These are phyloP conservation scores for Plagodis dolabraria DNA, from an alignment of 2,888 invertebrate species.

Conservation along the genomic window DNA sequence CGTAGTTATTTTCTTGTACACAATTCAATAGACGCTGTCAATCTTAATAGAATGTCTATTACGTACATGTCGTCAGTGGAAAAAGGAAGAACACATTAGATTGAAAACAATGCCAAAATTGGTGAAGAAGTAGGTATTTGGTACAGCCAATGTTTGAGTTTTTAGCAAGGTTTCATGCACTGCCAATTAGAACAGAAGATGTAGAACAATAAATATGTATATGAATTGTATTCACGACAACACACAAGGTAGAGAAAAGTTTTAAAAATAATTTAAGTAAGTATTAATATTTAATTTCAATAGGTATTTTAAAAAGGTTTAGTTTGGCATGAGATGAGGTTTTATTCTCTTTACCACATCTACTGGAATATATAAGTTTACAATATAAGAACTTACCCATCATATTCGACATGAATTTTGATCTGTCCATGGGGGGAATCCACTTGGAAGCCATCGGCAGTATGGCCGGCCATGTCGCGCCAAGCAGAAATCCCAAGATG, in stretches of 20 bases:
- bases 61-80: conserved; percentile 13
- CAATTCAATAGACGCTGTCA: conserved; percentile 23
- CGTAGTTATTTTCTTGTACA: conserved; percentile 19
- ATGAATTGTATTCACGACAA: too few relatives aligned
- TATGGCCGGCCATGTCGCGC: conserved; percentile 97
- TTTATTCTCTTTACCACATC: too few relatives aligned
- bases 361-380: background rate
- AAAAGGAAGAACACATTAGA: conserved; percentile 22
- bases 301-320: too few relatives aligned
- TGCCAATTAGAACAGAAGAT: too few relatives aligned
- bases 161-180: too few relatives aligned
- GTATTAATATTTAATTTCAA: too few relatives aligned
- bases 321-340: too few relatives aligned
- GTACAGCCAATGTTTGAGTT: background rate
- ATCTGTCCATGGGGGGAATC: conserved; percentile 97
- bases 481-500: conserved; percentile 91
- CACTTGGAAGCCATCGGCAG: conserved; percentile 96
- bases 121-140: background rate
- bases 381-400: conserved; percentile 86
- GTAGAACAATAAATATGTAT: too few relatives aligned
- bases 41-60: conserved; percentile 20
- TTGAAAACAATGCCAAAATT: conserved; percentile 3
- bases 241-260: too few relatives aligned
- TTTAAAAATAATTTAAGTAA: too few relatives aligned
- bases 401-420: conserved; percentile 96